These are phyloP conservation scores for Pyrgus malvae DNA, from an alignment of 2,888 invertebrate genomes.

Conservation along the genomic window DNA sequence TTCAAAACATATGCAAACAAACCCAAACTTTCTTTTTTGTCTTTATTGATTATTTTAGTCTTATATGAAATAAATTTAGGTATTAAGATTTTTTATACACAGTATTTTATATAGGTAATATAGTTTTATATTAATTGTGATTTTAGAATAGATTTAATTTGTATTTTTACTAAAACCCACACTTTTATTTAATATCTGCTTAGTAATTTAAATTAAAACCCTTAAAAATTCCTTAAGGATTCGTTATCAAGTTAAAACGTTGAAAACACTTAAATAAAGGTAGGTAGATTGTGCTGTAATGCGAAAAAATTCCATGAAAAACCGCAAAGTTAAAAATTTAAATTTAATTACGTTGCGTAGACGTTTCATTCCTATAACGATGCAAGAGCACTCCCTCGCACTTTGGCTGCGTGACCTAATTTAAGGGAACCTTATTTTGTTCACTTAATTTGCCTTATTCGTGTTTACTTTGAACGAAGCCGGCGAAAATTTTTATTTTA, in stretches of 20 bases:
- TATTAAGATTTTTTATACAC: no score
- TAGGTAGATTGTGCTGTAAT: constrained; percentile 3
- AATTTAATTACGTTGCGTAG: constrained; percentile 65
- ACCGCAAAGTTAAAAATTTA: constrained; percentile 33
- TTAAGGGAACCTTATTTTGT: constrained; percentile 69
- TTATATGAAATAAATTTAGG: no score
- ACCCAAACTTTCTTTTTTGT: not conserved
- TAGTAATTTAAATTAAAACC: no score
- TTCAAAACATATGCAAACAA: not conserved
- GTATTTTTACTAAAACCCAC: no score
- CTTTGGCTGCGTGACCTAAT: constrained; percentile 69
- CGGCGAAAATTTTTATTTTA: constrained; percentile 63
- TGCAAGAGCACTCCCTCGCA: constrained; percentile 56
- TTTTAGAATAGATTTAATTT: no score
- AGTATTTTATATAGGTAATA: no score
- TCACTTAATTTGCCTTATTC: constrained; percentile 78
- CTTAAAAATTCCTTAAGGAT: constrained; percentile 14
- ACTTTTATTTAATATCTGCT: no score
- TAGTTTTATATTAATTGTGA: no score
- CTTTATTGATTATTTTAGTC: constrained; percentile 1
- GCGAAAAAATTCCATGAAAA: constrained; percentile 9
- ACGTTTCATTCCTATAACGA: constrained; percentile 53
- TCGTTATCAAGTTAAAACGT: constrained; percentile 11
- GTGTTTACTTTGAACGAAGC: constrained; percentile 71
- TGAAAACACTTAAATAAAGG: constrained; percentile 31